Base-by-base conservation (phyloP, 1,140 invertebrate genomes). In the Holcopasites calliopsidis region DNA sequence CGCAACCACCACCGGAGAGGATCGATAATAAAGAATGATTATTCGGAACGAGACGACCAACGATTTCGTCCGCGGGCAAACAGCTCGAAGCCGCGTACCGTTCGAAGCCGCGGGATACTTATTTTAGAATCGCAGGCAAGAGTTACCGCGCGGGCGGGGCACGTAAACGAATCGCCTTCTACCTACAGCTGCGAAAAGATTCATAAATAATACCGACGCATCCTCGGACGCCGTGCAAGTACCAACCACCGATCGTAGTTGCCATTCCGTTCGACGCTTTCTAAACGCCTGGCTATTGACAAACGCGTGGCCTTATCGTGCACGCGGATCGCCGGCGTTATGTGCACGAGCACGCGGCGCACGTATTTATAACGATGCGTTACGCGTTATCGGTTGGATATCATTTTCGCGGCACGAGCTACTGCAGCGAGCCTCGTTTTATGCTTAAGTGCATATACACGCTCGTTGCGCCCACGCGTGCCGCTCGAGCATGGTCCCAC, bases 231-330 rank as follows among this genome's bases (percentile, higher is more conserved):
- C 11, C 1, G 11, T 8, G 50, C 26, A 54, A n/a, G n/a, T n/a
- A n/a, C n/a, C n/a, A n/a, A n/a, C n/a, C n/a, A n/a, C n/a, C n/a
- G n/a, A n/a, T n/a, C n/a, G n/a, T 47, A n/a, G n/a, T 47, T 47
- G n/a, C n/a, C 44, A 5, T n/a, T 4, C 11, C 13, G 44, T 47
- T 1, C 0, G 21, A 1, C 31, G 35, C 28, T 21, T 26, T 21
- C 16, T 47, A 47, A 18, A 8, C 16, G 23, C 23, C 16, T n/a
- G 47, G 38, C 54, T 80, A 77, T 76, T 80, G 80, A 72, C 70
- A 47, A 44, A 38, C 21, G 11, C 7, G 7, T 5, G 47, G 28
- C 21, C 26, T 55, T 77, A 80, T 82, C 72, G 61, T 49, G 40
- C 42, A n/a, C n/a, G n/a, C n/a, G n/a, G n/a, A n/a, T n/a, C n/a